Percentiles rank a stretch among this genome's conserved stretches.
Evolutionary conservation across 2,888 invertebrate species (phyloP).

Genomic region (Kryphioiulus occultus): DNA sequence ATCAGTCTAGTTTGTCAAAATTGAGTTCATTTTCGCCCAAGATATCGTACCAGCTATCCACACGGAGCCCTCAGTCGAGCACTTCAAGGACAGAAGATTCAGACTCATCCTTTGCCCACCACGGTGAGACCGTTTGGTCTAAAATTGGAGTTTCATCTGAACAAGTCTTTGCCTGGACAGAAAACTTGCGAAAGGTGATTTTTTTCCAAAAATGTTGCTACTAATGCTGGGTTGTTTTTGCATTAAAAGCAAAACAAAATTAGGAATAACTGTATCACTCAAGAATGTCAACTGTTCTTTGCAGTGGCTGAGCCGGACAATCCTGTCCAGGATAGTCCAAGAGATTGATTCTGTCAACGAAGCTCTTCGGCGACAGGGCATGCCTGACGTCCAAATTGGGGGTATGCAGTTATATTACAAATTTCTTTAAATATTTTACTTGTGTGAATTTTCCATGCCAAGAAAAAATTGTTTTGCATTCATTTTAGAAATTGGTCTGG

Average conservation of each 20-base stretch:
- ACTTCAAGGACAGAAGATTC: constrained; percentile 36
- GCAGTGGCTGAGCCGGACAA: constrained; percentile 86
- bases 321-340: constrained; percentile 75
- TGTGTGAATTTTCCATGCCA: too few species aligned
- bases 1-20: not conserved
- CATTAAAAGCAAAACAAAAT: not conserved
- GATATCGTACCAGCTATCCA: constrained; percentile 51
- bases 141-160: constrained; percentile 49
- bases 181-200: constrained; percentile 51
- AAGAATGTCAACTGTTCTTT: constrained; percentile 54
- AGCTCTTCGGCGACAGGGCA: constrained; percentile 73
- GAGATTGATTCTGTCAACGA: constrained; percentile 78
- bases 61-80: constrained; percentile 48
- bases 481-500: constrained; percentile 14
- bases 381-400: constrained; percentile 63
- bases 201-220: too few species aligned
- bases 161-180: constrained; percentile 46
- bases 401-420: constrained; percentile 62
- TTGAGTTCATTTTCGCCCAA: constrained; percentile 43
- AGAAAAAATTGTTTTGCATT: too few species aligned
- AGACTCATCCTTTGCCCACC: constrained; percentile 17
- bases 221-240: not conserved
- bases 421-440: not conserved
- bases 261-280: not conserved
- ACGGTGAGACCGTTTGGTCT: constrained; percentile 49